A percentile compares a stretch with the other conserved stretches of the same genome.
These are phyloP conservation scores for Tridacna crocea DNA, from an alignment of 2,888 invertebrate genomes.

Conservation along the genomic window DNA sequence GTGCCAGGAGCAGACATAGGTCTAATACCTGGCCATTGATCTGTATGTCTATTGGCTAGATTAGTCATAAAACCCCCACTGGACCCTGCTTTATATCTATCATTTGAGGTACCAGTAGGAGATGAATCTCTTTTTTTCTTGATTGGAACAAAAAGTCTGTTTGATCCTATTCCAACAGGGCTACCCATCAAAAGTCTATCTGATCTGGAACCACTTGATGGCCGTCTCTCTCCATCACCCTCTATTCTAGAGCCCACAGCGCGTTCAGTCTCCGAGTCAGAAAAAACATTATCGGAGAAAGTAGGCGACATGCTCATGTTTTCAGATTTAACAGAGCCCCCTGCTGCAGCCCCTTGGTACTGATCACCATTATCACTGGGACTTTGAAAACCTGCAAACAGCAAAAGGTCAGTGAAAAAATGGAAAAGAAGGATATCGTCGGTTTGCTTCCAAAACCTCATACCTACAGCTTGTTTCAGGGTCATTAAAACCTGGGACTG, in stretches of 20 bases:
- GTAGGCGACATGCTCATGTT: slow-evolving; percentile 54
- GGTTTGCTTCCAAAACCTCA: no score
- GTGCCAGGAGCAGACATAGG: slow-evolving; percentile 27
- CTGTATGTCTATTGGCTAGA: slow-evolving; percentile 36
- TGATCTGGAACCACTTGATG: slow-evolving; percentile 16
- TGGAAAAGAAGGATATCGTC: no score
- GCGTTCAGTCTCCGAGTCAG: slow-evolving; percentile 39
- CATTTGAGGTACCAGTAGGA: slow-evolving; percentile 43
- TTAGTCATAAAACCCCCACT: slow-evolving; percentile 20
- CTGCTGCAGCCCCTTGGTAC: slow-evolving; percentile 54
- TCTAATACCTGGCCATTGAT: slow-evolving; percentile 29
- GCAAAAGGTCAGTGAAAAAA: no score
- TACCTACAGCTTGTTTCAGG: no score
- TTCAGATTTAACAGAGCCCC: slow-evolving; percentile 37
- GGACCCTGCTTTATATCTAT: slow-evolving; percentile 27
- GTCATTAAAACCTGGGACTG: no score
- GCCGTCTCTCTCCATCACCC: slow-evolving; percentile 14
- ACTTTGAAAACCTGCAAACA: slow-evolving; percentile 65
- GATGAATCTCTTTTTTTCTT: slow-evolving; percentile 56
- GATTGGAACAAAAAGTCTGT: slow-evolving; percentile 63
- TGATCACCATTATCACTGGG: slow-evolving; percentile 56
- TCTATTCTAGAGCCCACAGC: not conserved
- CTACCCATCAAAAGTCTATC: slow-evolving; percentile 24
- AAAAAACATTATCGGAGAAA: slow-evolving; percentile 62
- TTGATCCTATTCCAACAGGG: slow-evolving; percentile 42